Conservation (phyloP, 1,140 invertebrate genomes). For the Trachymyrmex cornetzi region DNA sequence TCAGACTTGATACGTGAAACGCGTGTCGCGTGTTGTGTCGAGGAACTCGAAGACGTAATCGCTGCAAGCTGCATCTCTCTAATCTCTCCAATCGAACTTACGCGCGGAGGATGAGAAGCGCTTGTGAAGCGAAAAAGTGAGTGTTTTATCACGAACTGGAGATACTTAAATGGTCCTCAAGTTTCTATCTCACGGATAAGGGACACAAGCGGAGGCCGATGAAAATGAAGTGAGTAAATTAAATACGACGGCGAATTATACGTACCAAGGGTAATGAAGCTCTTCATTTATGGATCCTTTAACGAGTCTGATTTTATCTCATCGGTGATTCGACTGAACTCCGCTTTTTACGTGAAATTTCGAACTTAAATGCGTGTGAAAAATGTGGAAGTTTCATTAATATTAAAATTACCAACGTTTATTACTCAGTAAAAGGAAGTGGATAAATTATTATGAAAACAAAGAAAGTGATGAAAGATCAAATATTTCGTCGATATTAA, state of each 20-base stretch:
- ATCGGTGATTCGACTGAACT: not conserved
- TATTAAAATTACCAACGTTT: too few relatives aligned
- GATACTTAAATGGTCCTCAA: constrained; percentile 22
- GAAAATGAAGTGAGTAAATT: constrained; percentile 68
- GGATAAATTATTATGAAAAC: too few relatives aligned
- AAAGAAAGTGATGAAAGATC: too few relatives aligned
- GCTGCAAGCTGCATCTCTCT: not conserved
- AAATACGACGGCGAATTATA: not conserved
- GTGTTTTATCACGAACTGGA: not conserved
- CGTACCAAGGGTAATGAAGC: not conserved
- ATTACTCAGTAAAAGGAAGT: too few relatives aligned
- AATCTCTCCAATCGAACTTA: not conserved
- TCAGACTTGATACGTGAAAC: not conserved
- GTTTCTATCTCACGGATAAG: not conserved
- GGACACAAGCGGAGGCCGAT: constrained; percentile 46
- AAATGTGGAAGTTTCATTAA: not conserved
- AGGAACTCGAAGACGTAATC: constrained; percentile 1
- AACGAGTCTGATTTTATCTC: not conserved
- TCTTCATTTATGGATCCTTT: not conserved
- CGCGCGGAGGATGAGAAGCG: not conserved
- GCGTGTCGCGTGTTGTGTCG: not conserved
- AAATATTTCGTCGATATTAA: too few relatives aligned
- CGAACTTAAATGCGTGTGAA: not conserved
- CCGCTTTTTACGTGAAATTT: not conserved
- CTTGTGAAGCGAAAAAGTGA: constrained; percentile 4